Conservation (phyloP, 2,113 vertebrate species). For the Embiotoca jacksoni region DNA sequence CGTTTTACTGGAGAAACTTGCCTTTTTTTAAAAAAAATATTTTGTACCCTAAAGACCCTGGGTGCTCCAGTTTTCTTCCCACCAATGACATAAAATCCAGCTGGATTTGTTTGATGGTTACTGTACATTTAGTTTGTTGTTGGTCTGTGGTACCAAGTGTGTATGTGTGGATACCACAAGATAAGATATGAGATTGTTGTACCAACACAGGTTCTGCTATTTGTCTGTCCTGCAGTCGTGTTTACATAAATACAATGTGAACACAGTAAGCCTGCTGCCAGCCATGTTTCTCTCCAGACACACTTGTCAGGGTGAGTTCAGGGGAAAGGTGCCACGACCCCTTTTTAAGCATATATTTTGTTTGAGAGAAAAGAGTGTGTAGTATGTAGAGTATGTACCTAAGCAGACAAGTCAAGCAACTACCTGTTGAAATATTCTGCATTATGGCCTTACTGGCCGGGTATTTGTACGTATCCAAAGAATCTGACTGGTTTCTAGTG, state of each 20-base stretch:
- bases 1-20: no score
- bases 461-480: background rate
- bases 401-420: background rate
- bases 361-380: background rate
- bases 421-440: background rate
- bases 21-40: no score
- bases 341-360: background rate
- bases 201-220: slow-evolving; percentile 33
- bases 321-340: background rate
- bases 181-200: background rate
- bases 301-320: background rate
- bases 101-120: background rate
- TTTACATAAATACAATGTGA: slow-evolving; percentile 37
- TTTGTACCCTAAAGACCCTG: no score
- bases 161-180: background rate
- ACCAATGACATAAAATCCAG: background rate
- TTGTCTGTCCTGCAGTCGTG: slow-evolving; percentile 1
- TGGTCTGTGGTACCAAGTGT: background rate
- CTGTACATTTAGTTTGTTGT: background rate
- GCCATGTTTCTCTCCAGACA: background rate
- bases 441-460: background rate
- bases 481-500: background rate
- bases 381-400: background rate
- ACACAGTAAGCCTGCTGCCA: background rate
- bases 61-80: background rate